Evolutionary conservation across 2,113 vertebrate genomes (phyloP), one percentile per base, ranked within the genome.

Genomic region (Psilopogon haemacephalus): DNA sequence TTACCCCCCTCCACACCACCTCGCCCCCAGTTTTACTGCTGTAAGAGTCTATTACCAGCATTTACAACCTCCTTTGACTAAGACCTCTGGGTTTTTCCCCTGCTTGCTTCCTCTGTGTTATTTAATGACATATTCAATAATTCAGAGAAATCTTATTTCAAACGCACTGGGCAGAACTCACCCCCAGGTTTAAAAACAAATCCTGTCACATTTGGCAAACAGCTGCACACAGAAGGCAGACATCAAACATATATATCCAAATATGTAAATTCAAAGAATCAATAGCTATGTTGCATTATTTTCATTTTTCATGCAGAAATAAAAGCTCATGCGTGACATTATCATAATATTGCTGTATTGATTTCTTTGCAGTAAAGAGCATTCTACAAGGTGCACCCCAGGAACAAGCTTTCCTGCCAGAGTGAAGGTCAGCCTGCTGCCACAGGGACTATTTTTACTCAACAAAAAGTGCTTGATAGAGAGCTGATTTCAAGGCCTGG

Each of bases 101-200:
- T 77, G 90, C 71, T 69, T 87, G 75, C 67, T 93, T 96, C 65
- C 88, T 63, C 84, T 86, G 80, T 84, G 93, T 95, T 94, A 94
- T 91, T 97, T 93, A 94, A 79, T 88, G 86, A 94, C 81, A 94
- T 71, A 68, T 95, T 97, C 92, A 95, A 96, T 96, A 97, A 96
- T 96, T 95, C 90, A 96, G 77, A 90, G 87, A 95, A 92, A 94
- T 80, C 74, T 72, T 85, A 88, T 89, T 96, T 96, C 95, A 95
- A 96, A 96, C 76, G 84, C 88, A 76, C 63, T 82, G 86, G 90
- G 87, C 91, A 97, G 93, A 94, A 94, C 89, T 95, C 11, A 40
- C 93, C 89, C 88, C 81, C 74, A 94, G 94, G 91, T 97, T 96
- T 95, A 85, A 90, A 95, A 95, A 89, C 71, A 94, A 96, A 95